These are phyloP conservation scores for Miltochrista miniata DNA, from an alignment of 2,888 invertebrate genomes.

Conservation along the genomic window DNA sequence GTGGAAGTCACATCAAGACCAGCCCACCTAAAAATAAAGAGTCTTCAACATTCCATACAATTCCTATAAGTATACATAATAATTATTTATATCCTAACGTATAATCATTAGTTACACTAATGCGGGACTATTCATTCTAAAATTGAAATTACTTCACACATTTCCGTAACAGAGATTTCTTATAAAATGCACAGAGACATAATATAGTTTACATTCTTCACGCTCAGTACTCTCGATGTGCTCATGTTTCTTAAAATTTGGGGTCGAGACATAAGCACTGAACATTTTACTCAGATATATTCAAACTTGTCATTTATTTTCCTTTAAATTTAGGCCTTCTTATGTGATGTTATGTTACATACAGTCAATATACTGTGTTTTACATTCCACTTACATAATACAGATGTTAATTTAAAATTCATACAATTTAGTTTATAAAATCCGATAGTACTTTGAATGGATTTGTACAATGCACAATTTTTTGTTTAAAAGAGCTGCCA, in stretches of 20 bases:
- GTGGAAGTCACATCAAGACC: not conserved
- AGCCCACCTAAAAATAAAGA: constrained; percentile 42
- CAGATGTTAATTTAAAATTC: constrained; percentile 37
- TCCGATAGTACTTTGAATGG: constrained; percentile 10
- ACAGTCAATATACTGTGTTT: constrained; percentile 21
- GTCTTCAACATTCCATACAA: constrained; percentile 66
- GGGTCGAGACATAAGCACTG: constrained; percentile 35
- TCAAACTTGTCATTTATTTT: constrained; percentile 24
- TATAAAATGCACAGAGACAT: constrained; percentile 55
- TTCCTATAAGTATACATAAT: constrained; percentile 45
- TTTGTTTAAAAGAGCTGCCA: constrained; percentile 5
- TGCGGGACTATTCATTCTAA: constrained; percentile 56
- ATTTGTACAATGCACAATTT: constrained; percentile 1
- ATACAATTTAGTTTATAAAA: constrained; percentile 5
- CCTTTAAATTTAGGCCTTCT: constrained; percentile 46
- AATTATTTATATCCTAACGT: constrained; percentile 48
- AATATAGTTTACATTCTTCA: constrained; percentile 29
- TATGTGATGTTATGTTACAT: constrained; percentile 22
- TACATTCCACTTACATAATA: constrained; percentile 21
- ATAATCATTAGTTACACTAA: constrained; percentile 71
- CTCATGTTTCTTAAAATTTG: constrained; percentile 29
- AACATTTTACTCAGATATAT: constrained; percentile 22
- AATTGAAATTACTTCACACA: constrained; percentile 52
- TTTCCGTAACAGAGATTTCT: constrained; percentile 42
- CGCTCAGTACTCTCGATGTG: constrained; percentile 32